A percentile compares a stretch with the other conserved stretches of the same genome.
Evolutionary conservation across 92 coral and sea anemone genomes (phyloP).

Genomic region (Parazoanthus darwini): DNA sequence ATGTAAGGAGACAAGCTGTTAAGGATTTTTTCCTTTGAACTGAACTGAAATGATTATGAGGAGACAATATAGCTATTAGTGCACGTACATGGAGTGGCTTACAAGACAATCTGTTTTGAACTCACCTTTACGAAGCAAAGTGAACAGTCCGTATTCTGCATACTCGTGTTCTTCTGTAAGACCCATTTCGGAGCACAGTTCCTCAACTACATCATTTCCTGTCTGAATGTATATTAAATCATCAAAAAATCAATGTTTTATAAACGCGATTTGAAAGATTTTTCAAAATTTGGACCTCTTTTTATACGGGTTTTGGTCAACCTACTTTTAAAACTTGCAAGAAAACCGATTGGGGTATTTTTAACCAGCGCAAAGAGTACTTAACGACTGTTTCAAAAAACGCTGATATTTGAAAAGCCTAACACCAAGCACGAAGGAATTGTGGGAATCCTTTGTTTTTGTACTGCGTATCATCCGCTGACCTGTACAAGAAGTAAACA

Average conservation of each 20-base stretch:
- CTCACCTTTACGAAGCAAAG: slow-evolving; percentile 31
- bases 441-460: too few relatives aligned
- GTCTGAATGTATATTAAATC: background rate
- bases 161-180: slow-evolving; percentile 3
- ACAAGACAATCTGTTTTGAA: background rate
- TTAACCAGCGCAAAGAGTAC: too few relatives aligned
- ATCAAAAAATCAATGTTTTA: background rate
- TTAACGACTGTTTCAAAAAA: too few relatives aligned
- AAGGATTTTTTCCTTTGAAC: background rate
- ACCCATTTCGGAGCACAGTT: slow-evolving; percentile 42
- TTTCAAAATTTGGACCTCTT: background rate
- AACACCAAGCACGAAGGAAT: too few relatives aligned
- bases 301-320: too few relatives aligned
- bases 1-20: background rate
- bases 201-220: slow-evolving; percentile 28
- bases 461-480: too few relatives aligned
- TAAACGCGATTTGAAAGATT: background rate
- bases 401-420: too few relatives aligned
- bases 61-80: background rate
- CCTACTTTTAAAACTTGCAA: too few relatives aligned
- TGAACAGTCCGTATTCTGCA: slow-evolving; percentile 37
- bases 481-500: too few relatives aligned
- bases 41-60: too few relatives aligned
- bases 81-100: background rate
- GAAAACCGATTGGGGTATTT: too few relatives aligned